Evolutionary conservation across 35 echinoderm and acorn worm genomes (phyloP).

Genomic region (Ophiothrix spiculata): DNA sequence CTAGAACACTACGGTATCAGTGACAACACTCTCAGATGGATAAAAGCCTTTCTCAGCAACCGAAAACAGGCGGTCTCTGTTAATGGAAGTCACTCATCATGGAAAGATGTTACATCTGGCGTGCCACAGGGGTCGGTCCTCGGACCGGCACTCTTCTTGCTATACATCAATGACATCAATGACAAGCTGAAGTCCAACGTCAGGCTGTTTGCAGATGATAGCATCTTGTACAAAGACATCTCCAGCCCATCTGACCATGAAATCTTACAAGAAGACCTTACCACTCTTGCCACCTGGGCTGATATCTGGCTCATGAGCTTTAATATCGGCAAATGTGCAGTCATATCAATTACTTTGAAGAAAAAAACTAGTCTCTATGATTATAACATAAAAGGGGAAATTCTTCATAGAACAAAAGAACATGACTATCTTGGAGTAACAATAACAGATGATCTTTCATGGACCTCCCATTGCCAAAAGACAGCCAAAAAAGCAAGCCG

Average conservation of each 20-base stretch:
- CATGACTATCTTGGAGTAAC: conserved; percentile 36
- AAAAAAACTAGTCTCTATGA: neutral
- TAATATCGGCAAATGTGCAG: conserved; percentile 37
- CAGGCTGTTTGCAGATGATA: conserved; percentile 47
- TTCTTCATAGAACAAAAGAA: conserved; percentile 6
- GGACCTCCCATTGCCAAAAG: conserved; percentile 29
- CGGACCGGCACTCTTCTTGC: conserved; percentile 45
- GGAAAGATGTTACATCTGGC: conserved; percentile 38
- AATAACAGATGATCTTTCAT: conserved; percentile 24
- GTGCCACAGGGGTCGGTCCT: conserved; percentile 55
- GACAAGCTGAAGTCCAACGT: conserved; percentile 12
- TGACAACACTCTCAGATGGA: conserved; percentile 8
- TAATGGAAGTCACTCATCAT: conserved; percentile 14
- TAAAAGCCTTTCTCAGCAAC: conserved; percentile 20
- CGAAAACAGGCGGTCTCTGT: too few species aligned
- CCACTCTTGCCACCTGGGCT: conserved; percentile 25
- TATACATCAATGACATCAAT: conserved; percentile 38
- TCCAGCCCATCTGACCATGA: conserved; percentile 8
- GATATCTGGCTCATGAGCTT: conserved; percentile 45
- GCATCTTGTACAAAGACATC: conserved; percentile 34
- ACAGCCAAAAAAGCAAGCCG: conserved; percentile 5
- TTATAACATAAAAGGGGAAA: conserved; percentile 16
- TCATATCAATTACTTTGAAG: conserved; percentile 26
- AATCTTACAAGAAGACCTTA: conserved; percentile 28
- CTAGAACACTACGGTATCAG: conserved; percentile 47